Conservation (phyloP, 2,797 vertebrate species). For the Zenarchopterus dispar region DNA sequence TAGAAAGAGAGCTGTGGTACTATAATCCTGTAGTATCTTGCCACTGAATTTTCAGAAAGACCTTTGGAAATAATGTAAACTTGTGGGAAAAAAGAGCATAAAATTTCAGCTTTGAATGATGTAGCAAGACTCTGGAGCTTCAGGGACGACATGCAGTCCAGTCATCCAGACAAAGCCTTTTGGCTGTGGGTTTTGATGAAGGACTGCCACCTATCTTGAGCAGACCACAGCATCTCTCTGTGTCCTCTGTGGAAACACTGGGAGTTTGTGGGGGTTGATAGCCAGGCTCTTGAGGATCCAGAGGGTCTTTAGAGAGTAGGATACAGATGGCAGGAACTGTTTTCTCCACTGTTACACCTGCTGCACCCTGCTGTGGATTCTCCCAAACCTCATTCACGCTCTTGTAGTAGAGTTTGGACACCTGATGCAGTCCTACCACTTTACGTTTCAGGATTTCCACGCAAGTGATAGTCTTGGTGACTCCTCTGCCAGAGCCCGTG, state of each 20-base stretch:
- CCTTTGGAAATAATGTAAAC: not conserved
- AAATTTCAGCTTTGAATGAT: not conserved
- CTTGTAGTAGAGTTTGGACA: constrained; percentile 90
- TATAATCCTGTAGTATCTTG: no score
- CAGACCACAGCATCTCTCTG: constrained; percentile 13
- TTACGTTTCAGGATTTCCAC: constrained; percentile 93
- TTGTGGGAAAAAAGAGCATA: not conserved
- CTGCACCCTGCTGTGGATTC: constrained; percentile 67
- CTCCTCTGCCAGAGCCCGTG: constrained; percentile 88
- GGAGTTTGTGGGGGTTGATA: constrained; percentile 85
- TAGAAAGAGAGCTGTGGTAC: no score
- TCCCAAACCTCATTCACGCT: constrained; percentile 88
- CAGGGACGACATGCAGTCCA: constrained; percentile 22
- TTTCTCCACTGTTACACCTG: constrained; percentile 83
- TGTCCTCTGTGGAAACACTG: constrained; percentile 33
- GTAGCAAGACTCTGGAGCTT: not conserved
- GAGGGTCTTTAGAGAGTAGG: constrained; percentile 90
- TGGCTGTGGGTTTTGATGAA: constrained; percentile 55
- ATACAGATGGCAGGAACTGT: constrained; percentile 91
- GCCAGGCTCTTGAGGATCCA: constrained; percentile 87
- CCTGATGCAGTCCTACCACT: constrained; percentile 89
- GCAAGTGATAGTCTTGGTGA: constrained; percentile 95
- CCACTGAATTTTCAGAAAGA: no score
- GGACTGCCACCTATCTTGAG: constrained; percentile 65
- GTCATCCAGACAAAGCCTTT: constrained; percentile 69